Evolutionary conservation across 64 coral and sea anemone species (phyloP).

Genomic region (Acropora yongei): DNA sequence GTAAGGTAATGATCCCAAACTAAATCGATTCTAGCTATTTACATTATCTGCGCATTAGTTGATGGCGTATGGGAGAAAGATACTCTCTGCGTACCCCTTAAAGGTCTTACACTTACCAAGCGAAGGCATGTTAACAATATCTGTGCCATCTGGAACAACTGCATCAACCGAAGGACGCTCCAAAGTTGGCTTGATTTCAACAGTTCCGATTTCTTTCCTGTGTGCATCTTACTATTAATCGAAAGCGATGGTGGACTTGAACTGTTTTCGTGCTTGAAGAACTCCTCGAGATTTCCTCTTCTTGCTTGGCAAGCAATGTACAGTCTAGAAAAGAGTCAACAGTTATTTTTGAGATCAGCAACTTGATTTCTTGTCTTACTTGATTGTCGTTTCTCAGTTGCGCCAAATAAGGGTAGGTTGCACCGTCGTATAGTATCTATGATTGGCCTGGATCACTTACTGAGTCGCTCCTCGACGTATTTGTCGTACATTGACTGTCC

Average conservation of each 20-base stretch:
- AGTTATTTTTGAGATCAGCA: constrained; percentile 38
- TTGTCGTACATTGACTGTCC: constrained; percentile 39
- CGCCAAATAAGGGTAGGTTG: constrained; percentile 33
- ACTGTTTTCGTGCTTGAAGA: constrained; percentile 64
- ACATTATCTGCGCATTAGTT: constrained; percentile 16
- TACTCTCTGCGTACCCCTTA: constrained; percentile 29
- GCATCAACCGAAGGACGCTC: constrained; percentile 42
- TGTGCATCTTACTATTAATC: constrained; percentile 4
- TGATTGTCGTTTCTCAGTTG: constrained; percentile 12
- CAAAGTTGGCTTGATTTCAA: neutral
- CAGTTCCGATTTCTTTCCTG: constrained; percentile 58
- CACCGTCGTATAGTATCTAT: constrained; percentile 14
- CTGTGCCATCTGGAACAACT: constrained; percentile 41
- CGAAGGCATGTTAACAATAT: constrained; percentile 48
- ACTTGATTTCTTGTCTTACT: constrained; percentile 37
- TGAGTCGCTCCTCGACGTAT: constrained; percentile 28
- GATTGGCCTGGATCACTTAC: constrained; percentile 5
- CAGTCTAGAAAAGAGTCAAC: constrained; percentile 24
- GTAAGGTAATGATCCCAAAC: neutral
- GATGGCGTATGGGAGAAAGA: constrained; percentile 5
- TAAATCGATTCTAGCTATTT: constrained; percentile 51
- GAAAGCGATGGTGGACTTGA: constrained; percentile 33
- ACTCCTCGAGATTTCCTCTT: constrained; percentile 14
- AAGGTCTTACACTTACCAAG: constrained; percentile 58
- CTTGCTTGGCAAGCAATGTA: constrained; percentile 39